Base-by-base conservation (phyloP, 2,797 vertebrate species). In the Microctenopoma stevenorrisi region DNA sequence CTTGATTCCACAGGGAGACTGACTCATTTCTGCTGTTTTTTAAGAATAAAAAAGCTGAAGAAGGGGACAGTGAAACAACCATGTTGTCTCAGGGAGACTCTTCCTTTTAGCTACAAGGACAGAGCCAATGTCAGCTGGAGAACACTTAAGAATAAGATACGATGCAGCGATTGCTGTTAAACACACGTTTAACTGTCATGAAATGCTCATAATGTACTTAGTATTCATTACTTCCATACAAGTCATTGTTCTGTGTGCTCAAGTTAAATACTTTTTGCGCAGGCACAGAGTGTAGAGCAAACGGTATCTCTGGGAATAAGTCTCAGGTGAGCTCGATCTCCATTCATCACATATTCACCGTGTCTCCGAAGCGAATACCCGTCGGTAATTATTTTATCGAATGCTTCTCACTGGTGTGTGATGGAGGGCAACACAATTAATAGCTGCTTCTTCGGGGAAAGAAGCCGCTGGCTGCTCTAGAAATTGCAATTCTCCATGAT, bases 291-390 rank as follows among this genome's bases (percentile, higher is more conserved):
- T 58, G 44, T 5, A 58, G 72, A 76, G 67, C 52, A 79, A 72
- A 74, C 30, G 4, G 35, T 68, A 68, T 83, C 82, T 83, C 53
- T 7, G 51, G 77, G 74, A 71, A 68, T 28, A 11, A 60, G 64
- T 82, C 83, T 52, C 28, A 48, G 18, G 18, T 48, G 46, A 74
- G 54, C 76, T 64, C 64, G 57, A 79, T 86, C 81, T 80, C 84
- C 65, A 86, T 87, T 92, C 84, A 85, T 88, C 65, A 62, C 68
- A 30, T 69, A 87, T 90, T 90, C 81, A 86, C 76, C 89, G 89
- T 89, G 82, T 72, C 75, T 73, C 74, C 14, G 64, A 62, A 85
- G 82, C 73, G 86, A 88, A 91, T 68, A 73, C 67, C 81, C 75
- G 16, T 28, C 33, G 63, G 80, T 87, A 74, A 88, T 90, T 85